These are phyloP conservation scores for Luperina nickerlii DNA, from an alignment of 2,888 invertebrate genomes.

Conservation along the genomic window DNA sequence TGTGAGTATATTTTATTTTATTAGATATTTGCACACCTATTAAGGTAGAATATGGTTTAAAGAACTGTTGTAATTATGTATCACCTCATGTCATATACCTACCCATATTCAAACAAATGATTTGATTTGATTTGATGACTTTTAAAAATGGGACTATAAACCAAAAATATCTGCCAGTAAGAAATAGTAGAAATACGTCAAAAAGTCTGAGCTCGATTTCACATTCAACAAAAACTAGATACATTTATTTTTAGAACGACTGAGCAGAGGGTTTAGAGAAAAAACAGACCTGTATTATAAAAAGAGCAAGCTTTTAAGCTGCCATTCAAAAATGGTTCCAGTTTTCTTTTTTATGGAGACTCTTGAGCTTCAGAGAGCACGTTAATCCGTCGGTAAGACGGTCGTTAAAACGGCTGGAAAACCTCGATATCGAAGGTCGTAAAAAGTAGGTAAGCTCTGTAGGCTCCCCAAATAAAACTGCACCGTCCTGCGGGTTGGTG, in stretches of 20 bases:
- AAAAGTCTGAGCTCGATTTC: background rate
- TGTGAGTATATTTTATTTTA: too few relatives aligned
- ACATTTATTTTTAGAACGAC: background rate
- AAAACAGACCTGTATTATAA: background rate
- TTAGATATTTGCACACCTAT: too few relatives aligned
- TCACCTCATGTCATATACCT: too few relatives aligned
- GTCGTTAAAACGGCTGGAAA: slow-evolving; percentile 1
- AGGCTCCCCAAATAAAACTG: background rate
- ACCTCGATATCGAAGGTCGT: background rate
- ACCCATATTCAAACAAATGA: too few relatives aligned
- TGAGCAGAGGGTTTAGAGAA: background rate
- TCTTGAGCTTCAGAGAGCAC: background rate
- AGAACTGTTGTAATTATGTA: too few relatives aligned
- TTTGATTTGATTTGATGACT: background rate
- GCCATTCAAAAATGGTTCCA: background rate
- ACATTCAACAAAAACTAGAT: background rate
- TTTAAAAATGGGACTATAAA: background rate
- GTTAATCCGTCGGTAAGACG: background rate
- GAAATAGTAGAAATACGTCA: background rate
- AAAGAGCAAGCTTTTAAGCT: background rate
- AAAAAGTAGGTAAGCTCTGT: background rate
- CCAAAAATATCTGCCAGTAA: background rate
- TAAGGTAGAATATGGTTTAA: too few relatives aligned
- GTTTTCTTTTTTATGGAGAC: background rate
- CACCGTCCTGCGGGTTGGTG: background rate